Conservation (phyloP, 2,113 vertebrate genomes). For the Telmatochromis sp. region DNA sequence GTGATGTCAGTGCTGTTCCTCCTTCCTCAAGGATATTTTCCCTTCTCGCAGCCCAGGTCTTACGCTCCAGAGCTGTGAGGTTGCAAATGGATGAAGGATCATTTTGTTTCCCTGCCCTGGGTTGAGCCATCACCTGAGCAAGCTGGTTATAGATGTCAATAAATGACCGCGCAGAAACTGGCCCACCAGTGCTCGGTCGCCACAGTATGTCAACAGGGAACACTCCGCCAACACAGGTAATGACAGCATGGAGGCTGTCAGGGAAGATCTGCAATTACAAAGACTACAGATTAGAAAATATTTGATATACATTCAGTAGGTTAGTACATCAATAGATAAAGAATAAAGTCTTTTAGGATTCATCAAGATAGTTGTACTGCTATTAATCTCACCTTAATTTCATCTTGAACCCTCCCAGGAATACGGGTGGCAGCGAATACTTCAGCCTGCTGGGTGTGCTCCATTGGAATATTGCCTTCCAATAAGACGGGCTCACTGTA, state of each 20-base stretch:
- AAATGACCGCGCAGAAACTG: slow-evolving; percentile 48
- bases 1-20: slow-evolving; percentile 45
- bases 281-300: background rate
- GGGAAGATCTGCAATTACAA: slow-evolving; percentile 62
- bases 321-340: background rate
- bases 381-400: slow-evolving; percentile 62
- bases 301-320: background rate
- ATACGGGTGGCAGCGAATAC: slow-evolving; percentile 69
- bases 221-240: slow-evolving; percentile 60
- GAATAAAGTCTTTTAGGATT: background rate
- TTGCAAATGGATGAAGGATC: slow-evolving; percentile 56
- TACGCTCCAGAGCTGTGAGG: slow-evolving; percentile 65
- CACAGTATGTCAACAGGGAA: slow-evolving; percentile 68
- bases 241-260: slow-evolving; percentile 68
- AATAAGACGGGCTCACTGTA: slow-evolving; percentile 65
- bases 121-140: slow-evolving; percentile 38
- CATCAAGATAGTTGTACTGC: background rate
- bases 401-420: slow-evolving; percentile 62
- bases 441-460: slow-evolving; percentile 72
- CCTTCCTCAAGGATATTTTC: slow-evolving; percentile 53
- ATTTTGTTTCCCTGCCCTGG: slow-evolving; percentile 14
- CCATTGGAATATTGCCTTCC: slow-evolving; percentile 59
- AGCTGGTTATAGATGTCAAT: slow-evolving; percentile 67
- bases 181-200: slow-evolving; percentile 19
- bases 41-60: slow-evolving; percentile 59